Evolutionary conservation across 2,113 vertebrate genomes (phyloP).

Genomic region (Tapirus terrestris): DNA sequence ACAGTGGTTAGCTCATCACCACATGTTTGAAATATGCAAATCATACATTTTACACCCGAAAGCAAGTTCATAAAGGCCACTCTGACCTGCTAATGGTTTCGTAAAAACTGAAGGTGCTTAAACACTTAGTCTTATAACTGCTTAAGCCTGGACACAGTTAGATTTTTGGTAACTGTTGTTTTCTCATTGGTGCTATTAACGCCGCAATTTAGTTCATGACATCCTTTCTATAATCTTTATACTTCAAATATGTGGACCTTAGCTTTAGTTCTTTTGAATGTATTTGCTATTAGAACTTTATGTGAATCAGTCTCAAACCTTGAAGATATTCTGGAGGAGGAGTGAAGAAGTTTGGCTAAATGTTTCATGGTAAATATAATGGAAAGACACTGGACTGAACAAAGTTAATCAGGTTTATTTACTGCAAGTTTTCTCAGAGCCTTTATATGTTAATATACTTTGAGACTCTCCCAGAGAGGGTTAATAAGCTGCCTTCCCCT

Average conservation of each 20-base stretch:
- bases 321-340: neutral
- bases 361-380: neutral
- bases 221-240: neutral
- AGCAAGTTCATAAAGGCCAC: neutral
- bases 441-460: neutral
- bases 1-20: neutral
- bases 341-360: neutral
- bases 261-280: neutral
- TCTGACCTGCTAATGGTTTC: neutral
- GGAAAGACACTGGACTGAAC: neutral
- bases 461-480: neutral
- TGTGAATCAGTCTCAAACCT: neutral
- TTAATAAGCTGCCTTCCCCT: neutral
- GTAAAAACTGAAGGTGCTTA: neutral
- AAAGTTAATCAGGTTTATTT: neutral
- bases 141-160: neutral
- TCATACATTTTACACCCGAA: neutral
- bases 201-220: neutral
- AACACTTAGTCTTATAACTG: neutral
- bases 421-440: neutral
- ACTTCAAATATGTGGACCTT: neutral
- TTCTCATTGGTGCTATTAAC: constrained; percentile 19
- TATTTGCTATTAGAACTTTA: neutral
- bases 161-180: constrained; percentile 27
- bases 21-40: neutral